Evolutionary conservation across 2,797 vertebrate genomes (phyloP).

Genomic region (Falco biarmicus): DNA sequence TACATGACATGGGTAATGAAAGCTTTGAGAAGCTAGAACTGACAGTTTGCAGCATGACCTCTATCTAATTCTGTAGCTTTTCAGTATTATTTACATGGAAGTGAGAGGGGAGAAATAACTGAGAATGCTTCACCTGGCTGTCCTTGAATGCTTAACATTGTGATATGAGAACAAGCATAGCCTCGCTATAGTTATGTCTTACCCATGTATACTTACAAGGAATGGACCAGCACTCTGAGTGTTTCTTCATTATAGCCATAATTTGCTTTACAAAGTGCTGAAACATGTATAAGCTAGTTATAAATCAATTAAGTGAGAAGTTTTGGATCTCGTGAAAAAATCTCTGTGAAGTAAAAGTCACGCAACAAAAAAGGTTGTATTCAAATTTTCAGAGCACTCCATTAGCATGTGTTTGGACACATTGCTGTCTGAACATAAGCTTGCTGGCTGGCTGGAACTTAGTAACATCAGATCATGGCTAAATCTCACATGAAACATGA

Average conservation of each 20-base stretch:
- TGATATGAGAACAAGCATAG: background rate
- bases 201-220: background rate
- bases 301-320: background rate
- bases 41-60: slow-evolving; percentile 43
- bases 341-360: background rate
- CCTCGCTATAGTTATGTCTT: background rate
- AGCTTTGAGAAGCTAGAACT: slow-evolving; percentile 58
- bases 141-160: background rate
- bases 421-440: background rate
- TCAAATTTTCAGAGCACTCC: background rate
- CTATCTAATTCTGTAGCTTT: slow-evolving; percentile 35
- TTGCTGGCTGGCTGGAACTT: background rate
- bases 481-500: background rate
- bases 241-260: background rate
- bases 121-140: slow-evolving; percentile 52
- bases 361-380: background rate
- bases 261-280: background rate
- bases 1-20: slow-evolving; percentile 35
- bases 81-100: slow-evolving; percentile 15
- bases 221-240: background rate
- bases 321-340: background rate
- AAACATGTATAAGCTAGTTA: background rate
- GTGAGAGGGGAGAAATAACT: background rate
- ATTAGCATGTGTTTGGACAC: background rate
- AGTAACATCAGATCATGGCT: background rate